A percentile compares a stretch with the other conserved stretches of the same genome.
Conservation (phyloP, 2,113 vertebrate species). For the Charina bottae region DNA sequence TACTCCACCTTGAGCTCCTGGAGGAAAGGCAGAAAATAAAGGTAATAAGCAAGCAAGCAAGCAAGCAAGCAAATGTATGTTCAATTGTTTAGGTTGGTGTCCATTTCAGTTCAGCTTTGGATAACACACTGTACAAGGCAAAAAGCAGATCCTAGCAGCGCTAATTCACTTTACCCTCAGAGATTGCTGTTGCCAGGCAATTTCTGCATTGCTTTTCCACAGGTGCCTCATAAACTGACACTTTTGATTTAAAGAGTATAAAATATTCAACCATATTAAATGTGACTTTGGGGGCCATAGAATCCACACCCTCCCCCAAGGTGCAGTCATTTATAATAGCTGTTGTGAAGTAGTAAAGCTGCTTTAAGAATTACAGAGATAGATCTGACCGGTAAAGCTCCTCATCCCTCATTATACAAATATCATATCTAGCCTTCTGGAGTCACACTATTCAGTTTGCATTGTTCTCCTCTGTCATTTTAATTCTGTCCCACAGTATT, state of each 20-base stretch:
- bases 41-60: neutral
- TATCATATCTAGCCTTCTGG: neutral
- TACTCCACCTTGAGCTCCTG: neutral
- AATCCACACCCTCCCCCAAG: neutral
- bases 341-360: neutral
- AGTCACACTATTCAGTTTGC: neutral
- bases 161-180: neutral
- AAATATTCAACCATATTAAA: conserved; percentile 1
- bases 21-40: neutral
- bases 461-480: neutral
- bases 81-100: neutral
- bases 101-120: neutral
- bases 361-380: neutral
- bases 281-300: neutral
- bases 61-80: neutral
- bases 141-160: neutral
- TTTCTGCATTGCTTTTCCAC: neutral
- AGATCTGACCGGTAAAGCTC: neutral
- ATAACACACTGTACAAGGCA: neutral
- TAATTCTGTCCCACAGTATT: neutral
- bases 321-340: neutral
- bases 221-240: neutral
- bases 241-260: neutral
- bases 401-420: neutral
- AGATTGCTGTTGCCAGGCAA: neutral